Base-by-base conservation (phyloP, 1,140 invertebrate species). In the Himalopsyche phryganea region DNA sequence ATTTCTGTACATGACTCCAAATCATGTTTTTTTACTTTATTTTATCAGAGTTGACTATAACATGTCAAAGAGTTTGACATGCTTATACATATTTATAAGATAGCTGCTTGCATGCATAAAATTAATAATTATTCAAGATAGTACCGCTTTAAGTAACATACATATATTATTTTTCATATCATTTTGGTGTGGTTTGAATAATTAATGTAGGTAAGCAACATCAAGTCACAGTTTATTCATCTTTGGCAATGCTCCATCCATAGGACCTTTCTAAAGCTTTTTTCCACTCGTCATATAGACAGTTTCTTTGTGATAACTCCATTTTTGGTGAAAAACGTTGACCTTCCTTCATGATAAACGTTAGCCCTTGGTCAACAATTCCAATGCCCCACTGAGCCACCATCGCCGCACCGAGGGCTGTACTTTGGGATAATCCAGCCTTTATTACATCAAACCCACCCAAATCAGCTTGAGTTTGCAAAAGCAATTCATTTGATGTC, bases 401-500 rank as follows among this genome's bases (percentile, higher is more conserved):
- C 73, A 94, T 85, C 1, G 91, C 92, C 6, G 88, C 91, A 1
- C 84, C 85, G 36, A 94, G 74, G 0, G 91, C 89, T 0, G 91
- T 94, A 6, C 90, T 91, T 73, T 95, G 91, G 0, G 87, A 75
- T 80, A 93, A 90, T 46, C 85, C 84, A 11, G 91, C 89, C 18
- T 86, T 79, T 0, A 89, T 83, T 73, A 84, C 75, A 59, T 81
- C 69, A 5, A 82, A 80, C 1, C 81, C 80, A 10, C 80, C 75
- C 17, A 81, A 61, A 65, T 82, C 80, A 0, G 80, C 70, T 66
- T 82, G 80, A 60, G 81, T 73, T 71, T 98, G 94, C 83, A 97
- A 90, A 7, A 98, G 79, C 3, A 92, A 75, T 61, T 83, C 82
- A 68, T 96, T 98, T 0, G 82, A 82, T 0, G 92, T 92, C 93